Percentiles rank a stretch among this genome's conserved stretches.
Evolutionary conservation across 53 echinoderm and acorn worm genomes (phyloP).

Genomic region (Echinarachnius parma): DNA sequence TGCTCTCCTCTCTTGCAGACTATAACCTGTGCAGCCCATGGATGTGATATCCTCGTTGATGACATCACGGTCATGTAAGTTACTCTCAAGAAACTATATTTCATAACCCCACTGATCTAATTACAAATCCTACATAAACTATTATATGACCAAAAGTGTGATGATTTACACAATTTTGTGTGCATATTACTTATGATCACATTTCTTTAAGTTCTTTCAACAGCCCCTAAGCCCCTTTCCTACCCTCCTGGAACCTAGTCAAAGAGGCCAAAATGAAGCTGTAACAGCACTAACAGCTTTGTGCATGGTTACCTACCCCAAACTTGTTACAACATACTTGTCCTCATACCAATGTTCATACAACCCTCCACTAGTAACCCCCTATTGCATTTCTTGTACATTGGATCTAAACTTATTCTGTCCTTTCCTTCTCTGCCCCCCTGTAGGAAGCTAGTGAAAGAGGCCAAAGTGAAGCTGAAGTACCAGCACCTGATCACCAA

Average conservation of each 20-base stretch:
- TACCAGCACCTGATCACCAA: slow-evolving; percentile 98
- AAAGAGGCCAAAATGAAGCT: no score
- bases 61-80: slow-evolving; percentile 98
- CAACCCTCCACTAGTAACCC: not conserved
- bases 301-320: no score
- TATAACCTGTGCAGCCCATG: slow-evolving; percentile 97
- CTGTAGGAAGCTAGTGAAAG: slow-evolving; percentile 88
- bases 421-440: not conserved
- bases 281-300: no score
- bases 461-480: slow-evolving; percentile 95
- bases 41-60: slow-evolving; percentile 95
- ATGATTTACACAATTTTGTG: no score
- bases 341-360: not conserved
- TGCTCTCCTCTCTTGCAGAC: slow-evolving; percentile 64
- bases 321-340: not conserved
- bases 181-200: no score
- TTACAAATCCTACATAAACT: no score
- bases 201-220: no score
- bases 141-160: no score
- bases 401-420: not conserved
- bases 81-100: no score
- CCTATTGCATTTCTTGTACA: not conserved
- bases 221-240: no score
- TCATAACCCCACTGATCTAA: no score
- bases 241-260: no score